Evolutionary conservation across 2,113 vertebrate species (phyloP).

Genomic region (Strigops habroptila): DNA sequence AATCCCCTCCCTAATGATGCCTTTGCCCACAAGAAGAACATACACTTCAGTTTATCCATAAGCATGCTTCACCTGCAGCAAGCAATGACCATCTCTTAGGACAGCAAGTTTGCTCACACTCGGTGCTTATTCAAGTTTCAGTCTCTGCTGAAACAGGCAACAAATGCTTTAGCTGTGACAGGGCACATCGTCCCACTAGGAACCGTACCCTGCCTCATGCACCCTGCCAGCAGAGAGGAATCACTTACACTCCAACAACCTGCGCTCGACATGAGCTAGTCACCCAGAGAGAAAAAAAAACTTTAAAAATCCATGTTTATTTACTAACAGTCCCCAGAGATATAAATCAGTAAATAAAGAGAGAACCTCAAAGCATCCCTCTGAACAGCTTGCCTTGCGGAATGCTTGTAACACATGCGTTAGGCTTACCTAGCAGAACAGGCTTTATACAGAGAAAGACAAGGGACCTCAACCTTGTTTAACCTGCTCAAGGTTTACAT

Average conservation of each 20-base stretch:
- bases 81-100: background rate
- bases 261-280: background rate
- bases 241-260: background rate
- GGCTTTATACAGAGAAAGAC: background rate
- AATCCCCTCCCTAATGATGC: background rate
- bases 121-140: background rate
- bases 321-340: background rate
- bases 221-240: background rate
- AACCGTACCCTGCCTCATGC: background rate
- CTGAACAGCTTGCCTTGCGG: background rate
- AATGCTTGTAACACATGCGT: background rate
- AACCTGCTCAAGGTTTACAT: background rate
- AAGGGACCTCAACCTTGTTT: background rate
- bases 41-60: background rate
- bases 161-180: background rate
- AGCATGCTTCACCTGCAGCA: background rate
- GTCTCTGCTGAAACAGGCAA: background rate
- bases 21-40: background rate
- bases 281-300: background rate
- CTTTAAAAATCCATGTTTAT: background rate
- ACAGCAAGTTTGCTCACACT: background rate
- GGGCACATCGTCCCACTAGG: rapidly evolving
- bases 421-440: background rate
- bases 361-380: background rate
- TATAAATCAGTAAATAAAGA: background rate